These are phyloP conservation scores for Melitaea cinxia DNA, from an alignment of 1,140 invertebrate genomes.

Conservation along the genomic window DNA sequence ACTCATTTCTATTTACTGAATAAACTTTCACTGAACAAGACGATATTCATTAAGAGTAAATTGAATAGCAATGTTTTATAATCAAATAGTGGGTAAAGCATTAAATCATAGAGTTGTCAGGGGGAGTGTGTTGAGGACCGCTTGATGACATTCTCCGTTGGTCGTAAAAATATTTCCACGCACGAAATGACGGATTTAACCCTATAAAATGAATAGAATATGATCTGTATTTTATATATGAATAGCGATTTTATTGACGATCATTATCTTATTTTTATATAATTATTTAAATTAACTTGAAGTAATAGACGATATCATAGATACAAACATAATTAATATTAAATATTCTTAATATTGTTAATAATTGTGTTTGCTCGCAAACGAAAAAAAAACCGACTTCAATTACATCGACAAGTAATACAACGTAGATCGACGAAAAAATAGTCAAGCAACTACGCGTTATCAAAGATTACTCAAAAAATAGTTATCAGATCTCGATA, in stretches of 20 bases:
- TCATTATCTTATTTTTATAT: no score
- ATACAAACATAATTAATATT: no score
- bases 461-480: no score
- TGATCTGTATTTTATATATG: constrained; percentile 10
- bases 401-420: no score
- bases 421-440: no score
- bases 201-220: constrained; percentile 39
- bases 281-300: no score
- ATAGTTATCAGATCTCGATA: no score
- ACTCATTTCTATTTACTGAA: background rate
- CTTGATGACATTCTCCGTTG: constrained; percentile 48
- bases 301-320: background rate
- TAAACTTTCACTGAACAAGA: background rate
- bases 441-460: no score
- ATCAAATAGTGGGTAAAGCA: constrained; percentile 35
- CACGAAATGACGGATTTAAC: constrained; percentile 56
- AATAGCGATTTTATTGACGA: background rate
- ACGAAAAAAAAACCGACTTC: no score
- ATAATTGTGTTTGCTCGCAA: no score
- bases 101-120: constrained; percentile 68
- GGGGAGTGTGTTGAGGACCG: constrained; percentile 36
- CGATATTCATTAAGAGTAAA: constrained; percentile 10
- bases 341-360: no score
- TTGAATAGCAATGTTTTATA: constrained; percentile 17
- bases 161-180: constrained; percentile 70